Evolutionary conservation across 2,888 invertebrate genomes (phyloP).

Genomic region (Caradrina clavipalpis): DNA sequence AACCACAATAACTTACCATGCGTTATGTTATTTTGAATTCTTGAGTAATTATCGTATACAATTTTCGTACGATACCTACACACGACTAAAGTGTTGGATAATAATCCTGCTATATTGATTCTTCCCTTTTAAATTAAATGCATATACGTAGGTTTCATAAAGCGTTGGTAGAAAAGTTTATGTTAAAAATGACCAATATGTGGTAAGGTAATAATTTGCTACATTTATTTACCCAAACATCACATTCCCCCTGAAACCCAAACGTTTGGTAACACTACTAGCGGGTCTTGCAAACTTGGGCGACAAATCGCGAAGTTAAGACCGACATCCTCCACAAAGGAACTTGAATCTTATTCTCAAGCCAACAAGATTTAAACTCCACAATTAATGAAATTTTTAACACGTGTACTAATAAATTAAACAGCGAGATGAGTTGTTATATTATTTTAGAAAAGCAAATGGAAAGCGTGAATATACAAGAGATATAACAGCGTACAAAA

Average conservation of each 20-base stretch:
- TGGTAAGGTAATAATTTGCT: too few species aligned
- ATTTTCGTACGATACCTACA: too few species aligned
- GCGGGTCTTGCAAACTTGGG: conserved; percentile 56
- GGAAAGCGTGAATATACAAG: conserved; percentile 49
- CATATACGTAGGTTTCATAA: too few species aligned
- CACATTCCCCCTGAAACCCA: conserved; percentile 3
- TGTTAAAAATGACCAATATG: too few species aligned
- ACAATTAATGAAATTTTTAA: conserved; percentile 49
- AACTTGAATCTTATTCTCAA: conserved; percentile 48
- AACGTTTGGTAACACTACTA: conserved; percentile 40
- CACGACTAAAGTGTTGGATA: too few species aligned
- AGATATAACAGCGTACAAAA: conserved; percentile 59
- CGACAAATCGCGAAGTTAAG: conserved; percentile 60
- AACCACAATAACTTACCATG: too few species aligned
- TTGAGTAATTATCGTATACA: too few species aligned
- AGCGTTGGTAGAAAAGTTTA: too few species aligned
- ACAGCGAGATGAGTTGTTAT: conserved; percentile 67
- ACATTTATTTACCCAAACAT: neutral
- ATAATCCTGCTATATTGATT: too few species aligned
- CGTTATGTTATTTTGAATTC: too few species aligned
- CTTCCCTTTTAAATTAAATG: too few species aligned
- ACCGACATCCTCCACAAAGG: conserved; percentile 23
- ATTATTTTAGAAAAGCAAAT: conserved; percentile 68
- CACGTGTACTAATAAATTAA: conserved; percentile 68
- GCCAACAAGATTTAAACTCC: conserved; percentile 33